These are phyloP conservation scores for Protobothrops flavoviridis DNA, from an alignment of 2,113 vertebrate genomes.

Conservation along the genomic window DNA sequence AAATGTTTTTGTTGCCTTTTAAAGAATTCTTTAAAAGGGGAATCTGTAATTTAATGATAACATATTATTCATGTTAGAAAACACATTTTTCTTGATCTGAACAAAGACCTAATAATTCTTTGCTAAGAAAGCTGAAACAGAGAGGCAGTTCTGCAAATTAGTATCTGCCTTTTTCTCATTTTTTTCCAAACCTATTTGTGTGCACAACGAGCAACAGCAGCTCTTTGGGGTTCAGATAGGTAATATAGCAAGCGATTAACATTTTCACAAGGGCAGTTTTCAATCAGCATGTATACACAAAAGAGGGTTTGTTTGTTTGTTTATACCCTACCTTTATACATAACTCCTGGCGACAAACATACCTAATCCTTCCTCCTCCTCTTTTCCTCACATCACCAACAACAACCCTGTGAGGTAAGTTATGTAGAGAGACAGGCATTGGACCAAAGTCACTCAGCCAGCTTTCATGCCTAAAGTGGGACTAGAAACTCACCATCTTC, in stretches of 20 bases:
- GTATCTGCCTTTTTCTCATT: slow-evolving; percentile 21
- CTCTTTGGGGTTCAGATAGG: slow-evolving; percentile 59
- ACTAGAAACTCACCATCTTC: not conserved
- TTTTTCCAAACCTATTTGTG: not conserved
- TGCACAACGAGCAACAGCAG: slow-evolving; percentile 37
- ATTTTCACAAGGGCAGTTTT: not conserved
- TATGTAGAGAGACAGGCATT: not conserved
- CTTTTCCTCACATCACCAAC: not conserved
- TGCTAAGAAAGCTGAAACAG: slow-evolving; percentile 56
- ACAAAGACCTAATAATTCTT: slow-evolving; percentile 33
- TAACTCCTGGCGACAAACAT: no score
- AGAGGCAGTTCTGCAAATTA: slow-evolving; percentile 30
- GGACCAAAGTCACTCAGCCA: not conserved
- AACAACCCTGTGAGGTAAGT: not conserved
- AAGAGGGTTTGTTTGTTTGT: not conserved
- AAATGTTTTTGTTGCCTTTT: not conserved
- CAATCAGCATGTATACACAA: no score
- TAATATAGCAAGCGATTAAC: slow-evolving; percentile 38
- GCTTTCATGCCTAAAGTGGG: not conserved
- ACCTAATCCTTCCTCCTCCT: not conserved
- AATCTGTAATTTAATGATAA: not conserved
- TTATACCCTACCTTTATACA: not conserved
- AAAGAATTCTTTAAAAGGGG: not conserved
- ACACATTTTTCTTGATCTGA: slow-evolving; percentile 37
- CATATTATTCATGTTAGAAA: not conserved